phyloP scores from a whole-genome alignment of 2,113 vertebrate genomes.

The Seriola quinqueradiata region DNA sequence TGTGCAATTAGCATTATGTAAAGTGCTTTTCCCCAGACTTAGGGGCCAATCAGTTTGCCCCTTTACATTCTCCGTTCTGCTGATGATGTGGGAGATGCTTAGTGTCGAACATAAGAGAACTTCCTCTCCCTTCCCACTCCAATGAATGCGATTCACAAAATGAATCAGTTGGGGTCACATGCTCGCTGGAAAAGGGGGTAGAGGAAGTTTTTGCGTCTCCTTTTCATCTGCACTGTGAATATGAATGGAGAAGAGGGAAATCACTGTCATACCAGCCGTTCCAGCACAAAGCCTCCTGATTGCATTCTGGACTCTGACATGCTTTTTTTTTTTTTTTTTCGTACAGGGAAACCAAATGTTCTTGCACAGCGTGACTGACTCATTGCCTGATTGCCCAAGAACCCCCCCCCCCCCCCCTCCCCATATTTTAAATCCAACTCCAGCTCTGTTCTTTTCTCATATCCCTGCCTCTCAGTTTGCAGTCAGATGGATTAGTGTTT shows the following conservation, averaged over 20 bases:
- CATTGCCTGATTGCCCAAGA: conserved; percentile 79
- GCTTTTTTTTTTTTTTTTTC: conserved; percentile 51
- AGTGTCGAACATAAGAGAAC: conserved; percentile 59
- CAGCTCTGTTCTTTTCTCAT: conserved; percentile 25
- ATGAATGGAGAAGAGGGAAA: conserved; percentile 76
- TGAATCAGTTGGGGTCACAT: conserved; percentile 72
- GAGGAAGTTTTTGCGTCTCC: conserved; percentile 61
- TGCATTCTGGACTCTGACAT: conserved; percentile 80
- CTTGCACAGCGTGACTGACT: conserved; percentile 78
- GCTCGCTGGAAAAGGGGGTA: conserved; percentile 40
- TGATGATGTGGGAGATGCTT: conserved; percentile 70
- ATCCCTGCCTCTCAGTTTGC: conserved; percentile 38
- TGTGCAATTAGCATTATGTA: conserved; percentile 83
- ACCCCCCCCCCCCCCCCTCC: conserved; percentile 4
- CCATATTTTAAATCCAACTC: conserved; percentile 47
- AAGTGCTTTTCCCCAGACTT: conserved; percentile 77
- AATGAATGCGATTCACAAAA: conserved; percentile 71
- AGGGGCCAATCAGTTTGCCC: conserved; percentile 79
- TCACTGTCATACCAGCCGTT: conserved; percentile 76
- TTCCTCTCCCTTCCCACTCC: conserved; percentile 70
- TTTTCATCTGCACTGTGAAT: conserved; percentile 70
- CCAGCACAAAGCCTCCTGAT: conserved; percentile 82
- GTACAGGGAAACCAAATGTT: conserved; percentile 81
- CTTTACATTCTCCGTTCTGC: conserved; percentile 61
- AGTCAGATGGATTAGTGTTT: conserved; percentile 35